Conservation (phyloP, 1,140 invertebrate genomes). For the Araneus ventricosus region DNA sequence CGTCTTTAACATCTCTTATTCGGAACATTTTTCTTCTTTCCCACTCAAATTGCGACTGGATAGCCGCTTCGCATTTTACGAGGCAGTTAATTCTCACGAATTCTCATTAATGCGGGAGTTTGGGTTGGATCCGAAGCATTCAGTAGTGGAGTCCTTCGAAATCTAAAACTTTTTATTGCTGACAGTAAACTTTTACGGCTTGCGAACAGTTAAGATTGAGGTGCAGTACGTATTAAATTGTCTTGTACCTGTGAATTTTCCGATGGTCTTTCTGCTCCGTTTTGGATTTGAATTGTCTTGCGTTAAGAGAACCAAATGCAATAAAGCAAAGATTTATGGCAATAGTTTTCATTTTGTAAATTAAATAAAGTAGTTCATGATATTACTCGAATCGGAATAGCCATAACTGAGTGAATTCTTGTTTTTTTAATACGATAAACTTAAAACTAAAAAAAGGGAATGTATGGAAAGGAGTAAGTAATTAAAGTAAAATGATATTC, state of each 20-base stretch:
- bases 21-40: not conserved
- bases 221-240: not conserved
- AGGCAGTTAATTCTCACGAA: conserved; percentile 10
- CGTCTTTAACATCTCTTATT: not conserved
- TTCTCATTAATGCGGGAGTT: conserved; percentile 10
- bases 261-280: not conserved
- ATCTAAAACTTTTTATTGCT: conserved; percentile 35
- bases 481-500: too few relatives aligned
- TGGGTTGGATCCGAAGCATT: not conserved
- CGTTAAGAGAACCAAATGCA: too few relatives aligned
- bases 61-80: not conserved
- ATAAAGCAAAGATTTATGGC: not conserved
- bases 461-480: too few relatives aligned
- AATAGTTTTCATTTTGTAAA: not conserved
- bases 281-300: not conserved
- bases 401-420: too few relatives aligned
- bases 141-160: not conserved
- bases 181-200: conserved; percentile 33
- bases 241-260: conserved; percentile 6
- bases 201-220: conserved; percentile 11
- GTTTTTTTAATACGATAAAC: too few relatives aligned
- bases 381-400: too few relatives aligned
- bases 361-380: not conserved
- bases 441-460: too few relatives aligned
- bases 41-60: not conserved